phyloP scores from a whole-genome alignment of 2,797 vertebrate genomes.

The Parambassis ranga region DNA sequence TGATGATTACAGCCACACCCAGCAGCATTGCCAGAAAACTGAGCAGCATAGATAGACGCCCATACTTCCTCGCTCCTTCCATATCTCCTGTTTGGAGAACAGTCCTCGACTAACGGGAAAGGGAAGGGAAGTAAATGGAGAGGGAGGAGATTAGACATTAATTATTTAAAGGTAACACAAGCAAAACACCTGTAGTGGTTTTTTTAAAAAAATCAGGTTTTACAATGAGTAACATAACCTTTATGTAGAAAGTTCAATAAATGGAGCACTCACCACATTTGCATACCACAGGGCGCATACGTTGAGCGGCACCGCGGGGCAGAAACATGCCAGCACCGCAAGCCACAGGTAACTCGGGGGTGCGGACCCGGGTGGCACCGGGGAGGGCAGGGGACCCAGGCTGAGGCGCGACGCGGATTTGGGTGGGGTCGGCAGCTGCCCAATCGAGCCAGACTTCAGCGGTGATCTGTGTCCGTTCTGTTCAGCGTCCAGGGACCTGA shows the following conservation, averaged over 20 bases:
- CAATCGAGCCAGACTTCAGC: conserved; percentile 77
- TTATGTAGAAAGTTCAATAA: not conserved
- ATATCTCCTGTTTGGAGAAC: conserved; percentile 86
- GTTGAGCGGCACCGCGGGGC: conserved; percentile 90
- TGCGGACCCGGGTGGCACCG: conserved; percentile 66
- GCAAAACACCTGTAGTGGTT: conserved; percentile 19
- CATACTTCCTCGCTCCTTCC: conserved; percentile 85
- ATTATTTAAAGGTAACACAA: conserved; percentile 16
- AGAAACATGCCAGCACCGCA: conserved; percentile 92
- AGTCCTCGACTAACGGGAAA: conserved; percentile 81
- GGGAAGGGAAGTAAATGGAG: not conserved
- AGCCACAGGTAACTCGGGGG: conserved; percentile 85
- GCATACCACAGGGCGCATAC: conserved; percentile 91
- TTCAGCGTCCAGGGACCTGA: conserved; percentile 79
- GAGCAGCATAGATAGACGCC: conserved; percentile 84
- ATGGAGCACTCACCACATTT: conserved; percentile 84
- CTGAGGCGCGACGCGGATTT: conserved; percentile 80
- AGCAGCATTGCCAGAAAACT: conserved; percentile 84
- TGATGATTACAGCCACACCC: conserved; percentile 86
- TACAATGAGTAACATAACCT: not conserved
- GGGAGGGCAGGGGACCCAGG: conserved; percentile 77
- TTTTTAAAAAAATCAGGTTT: not conserved
- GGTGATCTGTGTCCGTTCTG: conserved; percentile 82
- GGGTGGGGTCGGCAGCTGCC: conserved; percentile 70
- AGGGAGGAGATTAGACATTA: not conserved